These are phyloP conservation scores for Idaea dimidiata DNA, from an alignment of 2,888 invertebrate genomes.

Conservation along the genomic window DNA sequence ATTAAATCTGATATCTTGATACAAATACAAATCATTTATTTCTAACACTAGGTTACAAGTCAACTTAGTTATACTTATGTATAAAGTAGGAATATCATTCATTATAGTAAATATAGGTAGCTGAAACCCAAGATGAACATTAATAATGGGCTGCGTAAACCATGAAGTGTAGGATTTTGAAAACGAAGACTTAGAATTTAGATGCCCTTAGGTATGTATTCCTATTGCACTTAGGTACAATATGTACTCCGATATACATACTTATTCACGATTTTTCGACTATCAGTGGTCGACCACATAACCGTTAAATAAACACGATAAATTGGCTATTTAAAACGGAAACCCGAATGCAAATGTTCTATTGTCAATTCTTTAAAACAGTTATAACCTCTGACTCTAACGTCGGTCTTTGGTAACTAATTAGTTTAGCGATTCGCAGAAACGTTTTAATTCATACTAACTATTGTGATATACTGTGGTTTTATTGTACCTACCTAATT, in stretches of 20 bases:
- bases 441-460: constrained; percentile 21
- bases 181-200: not conserved
- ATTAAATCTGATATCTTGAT: too few relatives aligned
- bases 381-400: constrained; percentile 62
- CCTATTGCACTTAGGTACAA: constrained; percentile 9
- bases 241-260: constrained; percentile 11
- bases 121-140: too few relatives aligned
- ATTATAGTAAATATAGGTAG: too few relatives aligned
- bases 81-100: too few relatives aligned
- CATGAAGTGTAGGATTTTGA: too few relatives aligned
- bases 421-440: constrained; percentile 60
- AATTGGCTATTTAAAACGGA: constrained; percentile 67
- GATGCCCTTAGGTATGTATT: too few relatives aligned
- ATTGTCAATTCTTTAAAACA: constrained; percentile 60
- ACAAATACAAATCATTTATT: too few relatives aligned
- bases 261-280: constrained; percentile 20
- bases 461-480: not conserved
- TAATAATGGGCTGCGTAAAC: too few relatives aligned
- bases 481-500: not conserved
- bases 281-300: constrained; percentile 60
- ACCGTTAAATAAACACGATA: constrained; percentile 64
- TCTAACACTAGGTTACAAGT: too few relatives aligned
- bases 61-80: too few relatives aligned
- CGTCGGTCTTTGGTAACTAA: constrained; percentile 34
- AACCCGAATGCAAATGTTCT: constrained; percentile 70